A percentile compares a stretch with the other conserved stretches of the same genome.
phyloP scores from a whole-genome alignment of 2,888 invertebrate species.

The Acanthosepion pharaonis region DNA sequence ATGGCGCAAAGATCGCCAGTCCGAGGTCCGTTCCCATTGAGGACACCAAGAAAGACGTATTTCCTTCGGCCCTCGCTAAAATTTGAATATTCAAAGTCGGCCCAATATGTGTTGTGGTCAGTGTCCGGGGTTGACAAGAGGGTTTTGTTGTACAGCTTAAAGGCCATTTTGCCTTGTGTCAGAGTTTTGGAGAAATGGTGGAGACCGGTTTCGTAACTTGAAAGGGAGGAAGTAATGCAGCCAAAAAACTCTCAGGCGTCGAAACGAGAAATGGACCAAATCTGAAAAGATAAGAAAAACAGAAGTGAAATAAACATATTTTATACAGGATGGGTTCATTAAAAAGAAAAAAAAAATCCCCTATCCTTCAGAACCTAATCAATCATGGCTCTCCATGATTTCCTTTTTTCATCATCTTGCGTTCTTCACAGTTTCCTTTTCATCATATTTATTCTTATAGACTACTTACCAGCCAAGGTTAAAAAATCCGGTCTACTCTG shows the following conservation, averaged over 20 bases:
- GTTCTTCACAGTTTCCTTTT: no score
- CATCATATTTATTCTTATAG: no score
- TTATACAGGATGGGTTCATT: no score
- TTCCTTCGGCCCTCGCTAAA: constrained; percentile 54
- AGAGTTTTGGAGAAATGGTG: background rate
- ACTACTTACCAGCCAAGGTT: no score
- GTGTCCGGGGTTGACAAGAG: constrained; percentile 54
- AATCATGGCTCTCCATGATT: no score
- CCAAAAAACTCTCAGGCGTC: background rate
- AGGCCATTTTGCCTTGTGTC: constrained; percentile 16
- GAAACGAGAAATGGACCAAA: background rate
- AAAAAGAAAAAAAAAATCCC: no score
- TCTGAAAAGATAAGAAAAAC: background rate
- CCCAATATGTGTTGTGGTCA: constrained; percentile 52
- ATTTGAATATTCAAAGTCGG: constrained; percentile 53
- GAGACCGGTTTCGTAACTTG: background rate
- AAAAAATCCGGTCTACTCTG: no score
- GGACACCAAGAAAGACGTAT: constrained; percentile 60
- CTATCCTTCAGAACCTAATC: no score
- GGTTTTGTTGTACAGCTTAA: constrained; percentile 52
- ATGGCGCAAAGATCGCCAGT: constrained; percentile 63
- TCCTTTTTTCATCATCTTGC: no score
- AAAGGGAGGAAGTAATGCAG: background rate
- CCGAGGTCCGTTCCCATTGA: constrained; percentile 62
- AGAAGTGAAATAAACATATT: background rate